Conservation (phyloP, 2,113 vertebrate species). For the Amphiprion percula region DNA sequence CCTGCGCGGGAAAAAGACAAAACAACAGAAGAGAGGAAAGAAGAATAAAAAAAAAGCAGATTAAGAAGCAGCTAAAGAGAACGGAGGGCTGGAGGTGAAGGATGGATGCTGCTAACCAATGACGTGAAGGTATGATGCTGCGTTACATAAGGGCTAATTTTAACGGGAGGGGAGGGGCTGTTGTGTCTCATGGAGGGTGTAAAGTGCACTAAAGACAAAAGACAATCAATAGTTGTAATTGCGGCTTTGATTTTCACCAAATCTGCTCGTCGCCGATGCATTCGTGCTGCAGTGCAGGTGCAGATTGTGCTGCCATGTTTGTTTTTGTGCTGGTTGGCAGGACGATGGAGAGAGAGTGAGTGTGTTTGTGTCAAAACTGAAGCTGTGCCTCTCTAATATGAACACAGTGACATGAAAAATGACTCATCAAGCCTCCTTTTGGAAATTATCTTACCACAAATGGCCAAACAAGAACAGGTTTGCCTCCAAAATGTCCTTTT, state of each 20-base stretch:
- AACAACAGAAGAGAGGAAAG: slow-evolving; percentile 71
- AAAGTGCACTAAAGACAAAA: slow-evolving; percentile 7
- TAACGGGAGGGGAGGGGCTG: slow-evolving; percentile 1
- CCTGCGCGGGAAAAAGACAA: slow-evolving; percentile 69
- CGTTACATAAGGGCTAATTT: slow-evolving; percentile 46
- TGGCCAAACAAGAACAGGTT: neutral
- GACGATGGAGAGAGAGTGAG: neutral
- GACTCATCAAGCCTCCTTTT: neutral
- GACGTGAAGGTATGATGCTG: slow-evolving; percentile 69
- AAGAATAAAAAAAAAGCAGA: slow-evolving; percentile 77
- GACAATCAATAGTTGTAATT: slow-evolving; percentile 6
- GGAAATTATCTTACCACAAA: neutral
- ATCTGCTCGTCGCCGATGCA: neutral
- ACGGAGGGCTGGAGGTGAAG: slow-evolving; percentile 16
- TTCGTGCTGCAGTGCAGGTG: neutral
- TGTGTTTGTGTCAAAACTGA: neutral
- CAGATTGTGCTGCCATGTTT: neutral
- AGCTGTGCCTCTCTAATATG: neutral
- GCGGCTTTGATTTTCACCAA: neutral
- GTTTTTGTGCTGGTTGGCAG: neutral
- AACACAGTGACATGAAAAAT: neutral
- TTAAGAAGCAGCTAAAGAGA: neutral
- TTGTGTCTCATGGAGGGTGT: slow-evolving; percentile 5
- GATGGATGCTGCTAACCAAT: slow-evolving; percentile 31
- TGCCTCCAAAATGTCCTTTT: neutral